Evolutionary conservation across 2,113 vertebrate genomes (phyloP).

Genomic region (Ctenomys sociabilis): DNA sequence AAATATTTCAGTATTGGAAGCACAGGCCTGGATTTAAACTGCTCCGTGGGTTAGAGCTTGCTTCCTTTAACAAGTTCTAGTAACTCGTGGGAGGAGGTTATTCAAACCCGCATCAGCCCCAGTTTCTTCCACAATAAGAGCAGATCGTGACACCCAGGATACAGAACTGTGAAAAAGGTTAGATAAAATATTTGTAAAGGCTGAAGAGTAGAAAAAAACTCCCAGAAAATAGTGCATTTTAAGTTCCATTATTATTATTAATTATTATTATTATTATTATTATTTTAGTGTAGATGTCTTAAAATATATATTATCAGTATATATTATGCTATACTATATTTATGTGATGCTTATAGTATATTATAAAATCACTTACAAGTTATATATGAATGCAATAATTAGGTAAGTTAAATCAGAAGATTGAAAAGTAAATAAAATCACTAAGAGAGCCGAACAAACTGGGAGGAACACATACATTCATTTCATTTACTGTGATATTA

Average conservation of each 20-base stretch:
- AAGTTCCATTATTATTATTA: not conserved
- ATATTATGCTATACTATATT: not conserved
- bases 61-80: not conserved
- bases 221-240: not conserved
- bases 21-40: not conserved
- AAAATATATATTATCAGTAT: not conserved
- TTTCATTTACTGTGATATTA: not conserved
- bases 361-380: not conserved
- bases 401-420: not conserved
- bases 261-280: not conserved
- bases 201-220: not conserved
- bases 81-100: not conserved
- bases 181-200: not conserved
- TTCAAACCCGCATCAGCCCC: not conserved
- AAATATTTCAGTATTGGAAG: not conserved
- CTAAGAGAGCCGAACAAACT: not conserved
- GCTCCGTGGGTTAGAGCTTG: not conserved
- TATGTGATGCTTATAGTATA: not conserved
- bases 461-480: not conserved
- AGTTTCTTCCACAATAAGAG: not conserved
- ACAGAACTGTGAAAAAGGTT: not conserved
- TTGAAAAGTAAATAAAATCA: not conserved
- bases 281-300: not conserved
- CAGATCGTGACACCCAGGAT: not conserved
- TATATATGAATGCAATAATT: not conserved